Evolutionary conservation across 2,888 invertebrate species (phyloP), one percentile per base, ranked within the genome.

Genomic region (Neria commutata): DNA sequence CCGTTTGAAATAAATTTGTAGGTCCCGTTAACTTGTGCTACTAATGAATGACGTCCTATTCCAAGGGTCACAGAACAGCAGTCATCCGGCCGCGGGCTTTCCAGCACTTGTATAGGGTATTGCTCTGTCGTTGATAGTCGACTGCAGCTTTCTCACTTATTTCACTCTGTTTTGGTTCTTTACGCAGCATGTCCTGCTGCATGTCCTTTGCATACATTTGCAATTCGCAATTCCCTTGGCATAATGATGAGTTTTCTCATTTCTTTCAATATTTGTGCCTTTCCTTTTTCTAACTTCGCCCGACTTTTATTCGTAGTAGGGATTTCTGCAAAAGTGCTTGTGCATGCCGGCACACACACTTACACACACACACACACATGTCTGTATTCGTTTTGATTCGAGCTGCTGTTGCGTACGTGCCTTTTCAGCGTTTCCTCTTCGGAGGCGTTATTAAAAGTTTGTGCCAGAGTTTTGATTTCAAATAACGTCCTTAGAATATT

Each of bases 191-290:
- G 16, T 4, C 16, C 19, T 16, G 16, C 47, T 48, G 60, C 51
- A 56, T 61, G 72, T 72, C 72, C 73, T 73, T 67, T 67, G 68
- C 62, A 69, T 72, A 72, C 73, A 71, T 73, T 72, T 72, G n/a
- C n/a, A n/a, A 72, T 73, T 73, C 67, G 67, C 58, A 67, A 73
- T 72, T 63, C 73, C 65, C 61, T 51, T 33, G 64, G 69, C 72
- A 65, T 73, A 71, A 69, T 66, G 69, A 67, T 64, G 72, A 63
- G 34, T 37, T 51, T 51, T 50, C 40, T n/a, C n/a, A 42, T 42
- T 23, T 50, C 50, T 24, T n/a, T 23, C 23, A 23, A n/a, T 21
- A 23, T 19, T 56, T 33, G 10, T 25, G 29, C 45, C 4, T 24
- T 33, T 29, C 51, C 37, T 29, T 33, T 45, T 33, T 3, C 24